Base-by-base conservation (phyloP, 2,797 vertebrate genomes). In the Odontamblyopus rebecca region DNA sequence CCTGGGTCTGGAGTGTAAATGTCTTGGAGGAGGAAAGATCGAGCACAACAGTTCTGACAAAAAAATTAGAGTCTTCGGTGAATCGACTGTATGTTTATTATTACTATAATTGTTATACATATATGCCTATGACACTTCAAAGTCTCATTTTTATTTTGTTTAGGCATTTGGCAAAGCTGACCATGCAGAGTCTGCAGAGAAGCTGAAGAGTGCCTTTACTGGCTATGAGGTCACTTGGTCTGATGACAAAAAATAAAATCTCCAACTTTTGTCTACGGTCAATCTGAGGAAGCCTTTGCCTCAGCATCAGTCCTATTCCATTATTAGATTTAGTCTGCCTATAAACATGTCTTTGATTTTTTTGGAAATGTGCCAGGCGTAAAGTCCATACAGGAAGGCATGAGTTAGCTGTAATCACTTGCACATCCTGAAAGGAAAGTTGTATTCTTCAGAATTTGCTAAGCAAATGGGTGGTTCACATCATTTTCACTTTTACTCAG, bases 161-260 rank as follows among this genome's bases (percentile, higher is more conserved):
- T 89, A 97, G 96, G 96, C 85, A 30, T 97, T 94, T 88, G 96
- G 96, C 27, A 96, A 96, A 93, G 96, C 96, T 79, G 95, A 97
- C 76, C 96, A 97, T 73, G 90, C 94, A 0, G 87, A 94, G 60
- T 94, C 96, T 30, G 94, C 79, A 12, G 94, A 94, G 82, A 95
- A 95, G 87, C 81, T 97, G 80, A 96, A 94, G 89, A 86, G 82
- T 66, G 83, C 72, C 44, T 97, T 92, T 69, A 83, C 87, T 65
- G 92, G 93, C 86, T 97, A 96, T 86, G 93, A 96, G 71, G 90
- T 97, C 82, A 94, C 92, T 53, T 96, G 95, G 92, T 95, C 94
- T 16, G 94, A 96, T 71, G 94, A 96, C 78, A 95, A 92, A 80
- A 95, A 96, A 88, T 95, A 15, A 44, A 41, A 41, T 4, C 32